These are phyloP conservation scores for Sciaenops ocellatus DNA, from an alignment of 2,797 vertebrate species.

Conservation along the genomic window DNA sequence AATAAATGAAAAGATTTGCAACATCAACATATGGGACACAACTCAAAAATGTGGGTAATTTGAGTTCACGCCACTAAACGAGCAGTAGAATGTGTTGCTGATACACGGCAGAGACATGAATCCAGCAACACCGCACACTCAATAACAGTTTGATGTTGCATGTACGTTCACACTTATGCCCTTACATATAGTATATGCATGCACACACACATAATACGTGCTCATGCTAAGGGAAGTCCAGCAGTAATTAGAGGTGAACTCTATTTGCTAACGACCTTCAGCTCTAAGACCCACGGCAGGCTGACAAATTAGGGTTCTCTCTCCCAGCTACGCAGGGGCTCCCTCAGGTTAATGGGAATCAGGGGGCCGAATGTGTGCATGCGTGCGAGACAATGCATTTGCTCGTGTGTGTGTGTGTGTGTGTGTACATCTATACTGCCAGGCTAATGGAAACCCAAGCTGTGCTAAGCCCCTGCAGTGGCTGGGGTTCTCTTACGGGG, in stretches of 20 bases:
- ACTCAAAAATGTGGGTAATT: background rate
- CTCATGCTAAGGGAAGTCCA: constrained; percentile 56
- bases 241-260: constrained; percentile 84
- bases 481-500: constrained; percentile 63
- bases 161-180: constrained; percentile 3
- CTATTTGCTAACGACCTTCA: constrained; percentile 82
- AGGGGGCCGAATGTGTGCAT: constrained; percentile 44
- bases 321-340: constrained; percentile 66
- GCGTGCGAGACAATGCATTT: constrained; percentile 45
- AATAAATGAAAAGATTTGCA: background rate
- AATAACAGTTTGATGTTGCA: background rate
- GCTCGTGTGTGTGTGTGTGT: constrained; percentile 1
- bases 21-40: background rate
- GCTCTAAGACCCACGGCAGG: constrained; percentile 71
- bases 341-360: constrained; percentile 84
- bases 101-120: constrained; percentile 1
- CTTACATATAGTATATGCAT: constrained; percentile 33
- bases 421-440: constrained; percentile 40
- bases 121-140: background rate
- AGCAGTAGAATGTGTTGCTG: background rate
- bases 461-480: constrained; percentile 70
- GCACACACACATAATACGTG: constrained; percentile 27
- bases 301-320: constrained; percentile 82
- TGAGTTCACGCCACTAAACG: constrained; percentile 2
- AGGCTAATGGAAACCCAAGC: constrained; percentile 75